Base-by-base conservation (phyloP, 2,797 vertebrate genomes). In the Microctenopoma stevenorrisi region DNA sequence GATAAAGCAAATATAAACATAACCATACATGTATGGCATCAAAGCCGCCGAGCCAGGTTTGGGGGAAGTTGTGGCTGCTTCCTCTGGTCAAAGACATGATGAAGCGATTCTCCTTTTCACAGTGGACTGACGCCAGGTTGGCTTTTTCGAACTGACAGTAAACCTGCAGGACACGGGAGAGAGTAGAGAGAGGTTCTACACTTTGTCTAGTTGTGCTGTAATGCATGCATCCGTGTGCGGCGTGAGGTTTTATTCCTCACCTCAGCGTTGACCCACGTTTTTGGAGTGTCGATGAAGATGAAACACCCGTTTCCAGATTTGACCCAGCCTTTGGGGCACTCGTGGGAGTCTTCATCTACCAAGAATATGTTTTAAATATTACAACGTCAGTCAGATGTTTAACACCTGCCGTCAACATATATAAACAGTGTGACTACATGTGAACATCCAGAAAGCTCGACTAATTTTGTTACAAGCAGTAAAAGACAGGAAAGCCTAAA, bases 91-190 rank as follows among this genome's bases (percentile, higher is more conserved):
- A 26, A 18, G 9, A 7, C 64, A 71, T 30, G 50, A 88, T 1
- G 28, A 77, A 81, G 12, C 46, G 22, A 6, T 60, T 48, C 40
- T 80, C 72, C 16, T 81, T 57, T 0, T 35, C 0, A 1, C 68
- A 79, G 68, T 79, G 78, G 62, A 88, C 6, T 0, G 87, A 86
- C 0, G 65, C 75, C 75, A 88, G 79, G 69, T 80, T 70, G 8
- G 16, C 70, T 0, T 18, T 53, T 2, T 82, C 79, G 8, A 55
- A 81, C 71, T 64, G 44, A 54, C 86, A 88, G 72, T 78, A 86
- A 22, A 4, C 3, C 86, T 88, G 67, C 0, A 35, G 28, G 12
- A 1, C 56, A 38, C 28, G 6, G 37, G 26, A 48, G 26, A 48
- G 4, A 40, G 5, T 1, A n/a, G 16, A 15, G 11, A 12, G 37